Evolutionary conservation across 2,797 vertebrate species (phyloP).

Genomic region (Sardinella longiceps): DNA sequence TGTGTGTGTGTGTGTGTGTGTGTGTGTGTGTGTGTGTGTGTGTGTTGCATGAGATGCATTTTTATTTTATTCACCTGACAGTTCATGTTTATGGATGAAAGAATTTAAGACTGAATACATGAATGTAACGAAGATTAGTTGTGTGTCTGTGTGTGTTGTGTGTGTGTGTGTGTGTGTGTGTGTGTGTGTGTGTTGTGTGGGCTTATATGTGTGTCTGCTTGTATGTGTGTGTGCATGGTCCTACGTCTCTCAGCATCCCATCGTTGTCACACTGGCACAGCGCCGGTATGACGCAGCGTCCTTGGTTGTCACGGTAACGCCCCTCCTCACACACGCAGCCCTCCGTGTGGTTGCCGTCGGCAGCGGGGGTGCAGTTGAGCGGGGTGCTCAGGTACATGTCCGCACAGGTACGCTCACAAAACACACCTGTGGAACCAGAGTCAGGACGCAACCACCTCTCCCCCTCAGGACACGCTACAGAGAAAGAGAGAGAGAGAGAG

Average conservation of each 20-base stretch:
- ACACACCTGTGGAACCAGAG: background rate
- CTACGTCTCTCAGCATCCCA: slow-evolving; percentile 65
- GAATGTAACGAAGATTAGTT: background rate
- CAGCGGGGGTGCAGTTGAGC: slow-evolving; percentile 67
- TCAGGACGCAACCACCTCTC: slow-evolving; percentile 77
- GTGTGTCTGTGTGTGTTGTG: background rate
- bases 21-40: too few species aligned
- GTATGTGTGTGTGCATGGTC: background rate
- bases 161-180: background rate
- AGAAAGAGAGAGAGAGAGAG: background rate
- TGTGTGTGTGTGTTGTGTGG: background rate
- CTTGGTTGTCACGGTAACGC: slow-evolving; percentile 71
- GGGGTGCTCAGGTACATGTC: slow-evolving; percentile 67
- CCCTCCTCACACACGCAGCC: slow-evolving; percentile 81
- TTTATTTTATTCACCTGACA: background rate
- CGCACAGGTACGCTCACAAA: slow-evolving; percentile 80
- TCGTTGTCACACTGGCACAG: slow-evolving; percentile 80
- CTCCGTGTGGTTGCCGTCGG: background rate
- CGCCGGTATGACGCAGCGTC: slow-evolving; percentile 77
- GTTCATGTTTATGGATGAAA: slow-evolving; percentile 4
- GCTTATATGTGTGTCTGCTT: too few species aligned
- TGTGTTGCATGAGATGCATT: background rate
- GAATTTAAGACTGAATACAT: background rate
- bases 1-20: too few species aligned
- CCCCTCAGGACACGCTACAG: slow-evolving; percentile 77